Conservation (phyloP, 2,888 invertebrate genomes). For the Andrena marginata region DNA sequence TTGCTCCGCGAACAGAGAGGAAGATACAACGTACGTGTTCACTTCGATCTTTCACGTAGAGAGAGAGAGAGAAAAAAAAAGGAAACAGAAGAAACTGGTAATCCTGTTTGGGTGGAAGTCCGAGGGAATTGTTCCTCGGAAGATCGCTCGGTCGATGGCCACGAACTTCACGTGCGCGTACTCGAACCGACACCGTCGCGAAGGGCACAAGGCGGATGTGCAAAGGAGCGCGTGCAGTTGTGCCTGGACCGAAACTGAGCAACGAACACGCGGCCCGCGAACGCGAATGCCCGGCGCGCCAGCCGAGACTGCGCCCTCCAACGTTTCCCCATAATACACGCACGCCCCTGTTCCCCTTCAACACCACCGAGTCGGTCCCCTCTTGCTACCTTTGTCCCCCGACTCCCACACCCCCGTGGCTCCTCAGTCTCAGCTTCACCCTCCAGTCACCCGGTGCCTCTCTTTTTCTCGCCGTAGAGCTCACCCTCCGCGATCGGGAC, state of each 20-base stretch:
- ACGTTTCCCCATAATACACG: slow-evolving; percentile 76
- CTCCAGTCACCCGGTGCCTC: slow-evolving; percentile 39
- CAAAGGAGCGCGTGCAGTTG: slow-evolving; percentile 67
- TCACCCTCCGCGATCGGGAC: slow-evolving; percentile 57
- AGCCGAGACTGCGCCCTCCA: slow-evolving; percentile 80
- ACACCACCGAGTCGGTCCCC: slow-evolving; percentile 51
- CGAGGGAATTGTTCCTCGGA: not conserved
- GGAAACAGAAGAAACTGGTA: not conserved
- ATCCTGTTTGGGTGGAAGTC: not conserved
- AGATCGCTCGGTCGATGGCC: not conserved
- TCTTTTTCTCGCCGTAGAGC: slow-evolving; percentile 30
- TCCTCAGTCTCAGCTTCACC: slow-evolving; percentile 51
- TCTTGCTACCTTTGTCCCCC: slow-evolving; percentile 35
- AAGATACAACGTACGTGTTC: not conserved
- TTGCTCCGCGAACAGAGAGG: not conserved
- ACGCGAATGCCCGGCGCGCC: slow-evolving; percentile 79
- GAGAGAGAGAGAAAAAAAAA: not conserved
- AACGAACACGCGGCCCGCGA: slow-evolving; percentile 78
- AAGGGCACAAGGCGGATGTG: slow-evolving; percentile 32
- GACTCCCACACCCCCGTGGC: slow-evolving; percentile 34
- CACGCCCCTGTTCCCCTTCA: slow-evolving; percentile 68
- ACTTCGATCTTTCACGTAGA: not conserved
- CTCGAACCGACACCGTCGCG: not conserved
- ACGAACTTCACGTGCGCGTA: slow-evolving; percentile 8
- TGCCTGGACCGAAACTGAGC: slow-evolving; percentile 81